Conservation (phyloP, 2,888 invertebrate genomes). For the Oegoconia quadripuncta region DNA sequence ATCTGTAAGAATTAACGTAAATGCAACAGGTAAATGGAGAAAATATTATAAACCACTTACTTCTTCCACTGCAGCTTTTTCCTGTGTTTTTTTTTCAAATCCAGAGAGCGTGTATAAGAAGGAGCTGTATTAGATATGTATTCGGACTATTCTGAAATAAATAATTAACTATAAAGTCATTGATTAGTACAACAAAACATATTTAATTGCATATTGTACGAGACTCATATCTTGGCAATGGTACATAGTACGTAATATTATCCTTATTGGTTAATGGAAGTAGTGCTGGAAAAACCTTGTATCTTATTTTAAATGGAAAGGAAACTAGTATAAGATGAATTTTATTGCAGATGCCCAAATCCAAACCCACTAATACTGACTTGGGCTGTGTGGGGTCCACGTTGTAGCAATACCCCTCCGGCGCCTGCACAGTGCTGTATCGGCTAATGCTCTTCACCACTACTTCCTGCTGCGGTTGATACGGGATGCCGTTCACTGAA, state of each 20-base stretch:
- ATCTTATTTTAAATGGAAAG: neutral
- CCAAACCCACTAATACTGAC: constrained; percentile 45
- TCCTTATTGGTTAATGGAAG: too few species aligned
- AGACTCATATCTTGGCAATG: too few species aligned
- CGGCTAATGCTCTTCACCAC: constrained; percentile 74
- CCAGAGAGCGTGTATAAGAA: constrained; percentile 63
- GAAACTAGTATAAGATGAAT: neutral
- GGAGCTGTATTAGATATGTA: constrained; percentile 31
- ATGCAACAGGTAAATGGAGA: neutral
- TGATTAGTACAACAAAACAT: too few species aligned
- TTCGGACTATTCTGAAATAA: constrained; percentile 20
- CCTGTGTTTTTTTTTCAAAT: constrained; percentile 66
- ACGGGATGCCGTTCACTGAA: constrained; percentile 66
- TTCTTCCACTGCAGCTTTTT: constrained; percentile 98
- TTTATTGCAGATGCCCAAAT: constrained; percentile 9
- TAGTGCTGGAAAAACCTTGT: too few species aligned
- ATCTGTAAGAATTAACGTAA: too few species aligned
- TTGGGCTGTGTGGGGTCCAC: constrained; percentile 72
- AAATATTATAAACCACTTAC: constrained; percentile 80
- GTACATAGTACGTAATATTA: too few species aligned
- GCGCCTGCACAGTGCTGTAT: constrained; percentile 67
- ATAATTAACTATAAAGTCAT: constrained; percentile 9
- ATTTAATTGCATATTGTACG: too few species aligned
- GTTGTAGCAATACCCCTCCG: constrained; percentile 74
- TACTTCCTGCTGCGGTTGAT: constrained; percentile 68